phyloP scores from a whole-genome alignment of 2,113 vertebrate species.

The Chloropsis hardwickii region DNA sequence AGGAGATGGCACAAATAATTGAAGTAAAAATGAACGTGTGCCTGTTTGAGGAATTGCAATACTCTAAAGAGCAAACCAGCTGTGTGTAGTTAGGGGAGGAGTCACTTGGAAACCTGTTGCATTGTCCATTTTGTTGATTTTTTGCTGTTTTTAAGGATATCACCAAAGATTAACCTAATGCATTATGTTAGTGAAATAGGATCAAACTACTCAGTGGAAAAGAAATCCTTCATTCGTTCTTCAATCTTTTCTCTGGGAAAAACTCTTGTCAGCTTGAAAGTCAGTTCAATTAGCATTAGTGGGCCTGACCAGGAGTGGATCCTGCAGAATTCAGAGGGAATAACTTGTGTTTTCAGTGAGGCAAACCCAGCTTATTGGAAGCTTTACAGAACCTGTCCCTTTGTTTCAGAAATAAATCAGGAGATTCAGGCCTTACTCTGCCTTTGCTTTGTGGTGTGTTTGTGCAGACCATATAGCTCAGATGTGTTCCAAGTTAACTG shows the following conservation, averaged over 20 bases:
- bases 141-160: slow-evolving; percentile 24
- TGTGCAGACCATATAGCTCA: slow-evolving; percentile 1
- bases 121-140: slow-evolving; percentile 33
- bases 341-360: neutral
- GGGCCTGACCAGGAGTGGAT: neutral
- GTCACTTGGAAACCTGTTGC: neutral
- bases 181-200: slow-evolving; percentile 18
- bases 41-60: neutral
- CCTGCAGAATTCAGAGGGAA: neutral
- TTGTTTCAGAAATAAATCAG: neutral
- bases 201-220: slow-evolving; percentile 45
- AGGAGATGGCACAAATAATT: neutral
- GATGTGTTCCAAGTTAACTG: slow-evolving; percentile 44
- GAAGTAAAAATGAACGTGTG: neutral
- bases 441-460: slow-evolving; percentile 22
- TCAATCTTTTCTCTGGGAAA: neutral
- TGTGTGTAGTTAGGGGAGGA: slow-evolving; percentile 2
- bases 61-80: neutral
- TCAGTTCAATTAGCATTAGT: neutral
- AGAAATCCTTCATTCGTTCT: slow-evolving; percentile 21
- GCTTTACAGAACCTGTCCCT: neutral
- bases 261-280: neutral
- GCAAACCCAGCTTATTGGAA: neutral
- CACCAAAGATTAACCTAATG: slow-evolving; percentile 41
- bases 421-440: neutral